Evolutionary conservation across 2,113 vertebrate genomes (phyloP).

Genomic region (Podocnemis expansa): DNA sequence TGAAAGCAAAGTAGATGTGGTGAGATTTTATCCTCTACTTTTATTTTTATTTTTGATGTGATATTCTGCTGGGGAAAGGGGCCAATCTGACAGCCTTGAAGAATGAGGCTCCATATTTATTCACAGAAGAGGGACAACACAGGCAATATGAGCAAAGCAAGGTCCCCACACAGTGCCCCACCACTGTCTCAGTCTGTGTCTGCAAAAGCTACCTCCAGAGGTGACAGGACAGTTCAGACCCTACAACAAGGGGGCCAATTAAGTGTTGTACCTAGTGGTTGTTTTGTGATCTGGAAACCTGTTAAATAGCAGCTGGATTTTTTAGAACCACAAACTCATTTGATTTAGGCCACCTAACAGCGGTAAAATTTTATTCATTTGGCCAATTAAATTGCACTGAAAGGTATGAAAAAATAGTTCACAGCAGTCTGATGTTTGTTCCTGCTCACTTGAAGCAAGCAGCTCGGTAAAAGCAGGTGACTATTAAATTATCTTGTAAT

Average conservation of each 20-base stretch:
- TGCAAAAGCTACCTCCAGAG: background rate
- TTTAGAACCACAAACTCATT: background rate
- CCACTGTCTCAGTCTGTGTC: background rate
- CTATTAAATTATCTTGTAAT: background rate
- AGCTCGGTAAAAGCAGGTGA: background rate
- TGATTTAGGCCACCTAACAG: background rate
- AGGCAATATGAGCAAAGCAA: background rate
- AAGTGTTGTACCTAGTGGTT: background rate
- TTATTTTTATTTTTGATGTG: background rate
- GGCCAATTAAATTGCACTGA: background rate
- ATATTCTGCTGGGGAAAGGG: background rate
- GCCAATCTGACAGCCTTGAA: background rate
- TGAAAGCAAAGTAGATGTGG: slow-evolving; percentile 10
- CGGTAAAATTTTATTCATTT: background rate
- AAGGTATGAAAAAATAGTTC: background rate
- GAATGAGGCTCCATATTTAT: background rate
- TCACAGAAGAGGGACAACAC: background rate
- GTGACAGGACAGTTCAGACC: background rate
- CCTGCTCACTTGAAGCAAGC: background rate
- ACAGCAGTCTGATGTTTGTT: background rate
- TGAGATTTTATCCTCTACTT: background rate
- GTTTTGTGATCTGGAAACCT: background rate
- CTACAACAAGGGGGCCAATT: background rate
- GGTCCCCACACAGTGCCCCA: background rate
- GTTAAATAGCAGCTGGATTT: background rate